A percentile compares a stretch with the other conserved stretches of the same genome.
Evolutionary conservation across 2,113 vertebrate genomes (phyloP).

Genomic region (Lepisosteus oculatus): DNA sequence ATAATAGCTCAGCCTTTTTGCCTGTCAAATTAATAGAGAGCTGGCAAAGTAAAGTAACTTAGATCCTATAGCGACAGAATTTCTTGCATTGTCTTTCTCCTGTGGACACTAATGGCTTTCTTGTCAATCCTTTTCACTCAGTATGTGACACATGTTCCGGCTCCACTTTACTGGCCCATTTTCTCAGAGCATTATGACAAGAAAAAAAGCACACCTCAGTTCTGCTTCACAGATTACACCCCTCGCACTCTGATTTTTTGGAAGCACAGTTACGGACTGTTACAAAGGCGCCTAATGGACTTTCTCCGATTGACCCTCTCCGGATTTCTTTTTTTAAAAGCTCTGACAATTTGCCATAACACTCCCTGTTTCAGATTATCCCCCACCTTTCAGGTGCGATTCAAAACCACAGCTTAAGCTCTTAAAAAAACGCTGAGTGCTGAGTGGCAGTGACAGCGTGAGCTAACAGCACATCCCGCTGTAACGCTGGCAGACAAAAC

Average conservation of each 20-base stretch:
- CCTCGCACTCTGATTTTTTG: constrained; percentile 56
- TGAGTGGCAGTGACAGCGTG: neutral
- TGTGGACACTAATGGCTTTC: constrained; percentile 87
- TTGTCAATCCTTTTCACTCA: constrained; percentile 82
- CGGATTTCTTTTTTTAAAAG: neutral
- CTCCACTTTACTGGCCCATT: constrained; percentile 80
- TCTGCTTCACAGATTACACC: constrained; percentile 65
- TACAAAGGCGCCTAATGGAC: constrained; percentile 4
- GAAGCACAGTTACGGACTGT: constrained; percentile 27
- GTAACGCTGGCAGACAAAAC: neutral
- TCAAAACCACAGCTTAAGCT: constrained; percentile 6
- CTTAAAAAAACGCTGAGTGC: constrained; percentile 1
- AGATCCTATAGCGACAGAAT: constrained; percentile 72
- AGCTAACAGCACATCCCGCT: neutral
- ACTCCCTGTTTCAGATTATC: constrained; percentile 11
- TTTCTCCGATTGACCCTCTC: constrained; percentile 15
- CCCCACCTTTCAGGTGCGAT: constrained; percentile 11
- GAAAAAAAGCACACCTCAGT: constrained; percentile 68
- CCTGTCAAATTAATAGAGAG: constrained; percentile 74
- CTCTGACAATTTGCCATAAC: constrained; percentile 14
- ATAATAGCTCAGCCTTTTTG: constrained; percentile 75
- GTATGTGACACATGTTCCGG: constrained; percentile 73
- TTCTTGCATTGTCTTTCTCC: constrained; percentile 81
- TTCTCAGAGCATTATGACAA: constrained; percentile 76
- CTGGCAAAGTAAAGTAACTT: constrained; percentile 69